Base-by-base conservation (phyloP, 2,113 vertebrate species). In the Bombycilla garrulus region DNA sequence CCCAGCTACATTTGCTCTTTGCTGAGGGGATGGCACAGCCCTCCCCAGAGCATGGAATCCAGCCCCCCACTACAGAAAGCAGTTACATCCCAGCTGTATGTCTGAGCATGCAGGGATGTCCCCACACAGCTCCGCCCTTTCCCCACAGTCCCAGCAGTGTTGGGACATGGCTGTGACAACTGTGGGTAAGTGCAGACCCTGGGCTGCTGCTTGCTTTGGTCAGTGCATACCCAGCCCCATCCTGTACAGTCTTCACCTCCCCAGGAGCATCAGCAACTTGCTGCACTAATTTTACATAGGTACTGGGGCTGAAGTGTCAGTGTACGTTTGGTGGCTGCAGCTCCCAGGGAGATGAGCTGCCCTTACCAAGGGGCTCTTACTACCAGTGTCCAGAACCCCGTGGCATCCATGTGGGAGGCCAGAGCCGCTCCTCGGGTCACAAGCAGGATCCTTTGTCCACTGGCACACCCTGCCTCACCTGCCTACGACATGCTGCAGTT, bases 401-500 rank as follows among this genome's bases (percentile, higher is more conserved):
- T 0, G 0, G 84, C 60, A 58, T 58, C 42, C 11, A 1, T 1
- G 0, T 18, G 67, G 58, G 45, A 76, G 45, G 48, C 58, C 53
- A 62, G 65, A 50, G 86, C 53, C 2, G 5, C 31, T 86, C 80
- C 90, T 85, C 1, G 0, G 72, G 83, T 92, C 60, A 67, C 67
- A 50, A 20, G 62, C 1, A 0, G 77, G 81, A 84, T 92, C 66
- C 54, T 62, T 1, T 1, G 1, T 77, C 86, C 1, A 1, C 90
- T 47, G 91, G 62, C 45, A 48, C 65, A 29, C 28, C 12, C 76
- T 5, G 31, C 66, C 83, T 64, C 26, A 11, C 57, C 9, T 36
- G 83, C 76, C 95, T 98, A 98, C 0, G 98, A 98, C 94, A 98
- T 95, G 97, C 91, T 97, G 97, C 98, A 98, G 95, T 96, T 98